phyloP scores from a whole-genome alignment of 2,888 invertebrate species.

The Brenthis ino region DNA sequence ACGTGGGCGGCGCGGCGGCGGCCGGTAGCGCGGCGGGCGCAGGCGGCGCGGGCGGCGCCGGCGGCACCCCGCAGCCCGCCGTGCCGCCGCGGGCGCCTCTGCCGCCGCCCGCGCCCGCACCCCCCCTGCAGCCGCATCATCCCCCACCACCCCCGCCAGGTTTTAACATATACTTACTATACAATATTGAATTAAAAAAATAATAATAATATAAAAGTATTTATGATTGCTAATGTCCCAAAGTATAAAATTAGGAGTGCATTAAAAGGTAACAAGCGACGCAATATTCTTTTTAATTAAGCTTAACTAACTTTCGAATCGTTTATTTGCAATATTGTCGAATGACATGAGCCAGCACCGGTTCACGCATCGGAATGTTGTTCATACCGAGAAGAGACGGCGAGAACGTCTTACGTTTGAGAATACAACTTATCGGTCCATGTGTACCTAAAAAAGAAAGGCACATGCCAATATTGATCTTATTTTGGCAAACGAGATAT shows the following conservation, averaged over 20 bases:
- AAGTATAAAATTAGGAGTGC: no score
- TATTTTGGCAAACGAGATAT: no score
- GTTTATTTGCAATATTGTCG: conserved; percentile 3
- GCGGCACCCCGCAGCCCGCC: conserved; percentile 55
- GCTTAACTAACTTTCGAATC: conserved; percentile 7
- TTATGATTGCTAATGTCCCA: no score
- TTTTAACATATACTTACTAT: conserved; percentile 28
- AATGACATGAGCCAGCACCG: conserved; percentile 6
- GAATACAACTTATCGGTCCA: no score
- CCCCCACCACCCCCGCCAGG: conserved; percentile 63
- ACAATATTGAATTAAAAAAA: no score
- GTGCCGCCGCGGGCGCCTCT: conserved; percentile 48
- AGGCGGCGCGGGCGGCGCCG: conserved; percentile 43
- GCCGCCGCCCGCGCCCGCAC: conserved; percentile 65
- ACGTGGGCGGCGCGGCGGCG: conserved; percentile 82
- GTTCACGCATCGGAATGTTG: conserved; percentile 19
- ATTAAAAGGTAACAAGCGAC: no score
- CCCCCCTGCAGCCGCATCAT: conserved; percentile 59
- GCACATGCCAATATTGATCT: no score
- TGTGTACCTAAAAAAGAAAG: no score
- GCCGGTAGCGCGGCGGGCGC: conserved; percentile 41
- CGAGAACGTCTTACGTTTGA: no score
- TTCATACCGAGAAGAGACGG: not conserved
- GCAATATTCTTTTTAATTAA: not conserved
- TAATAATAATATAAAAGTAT: no score